These are phyloP conservation scores for Eupithecia centaureata DNA, from an alignment of 2,888 invertebrate genomes.

Conservation along the genomic window DNA sequence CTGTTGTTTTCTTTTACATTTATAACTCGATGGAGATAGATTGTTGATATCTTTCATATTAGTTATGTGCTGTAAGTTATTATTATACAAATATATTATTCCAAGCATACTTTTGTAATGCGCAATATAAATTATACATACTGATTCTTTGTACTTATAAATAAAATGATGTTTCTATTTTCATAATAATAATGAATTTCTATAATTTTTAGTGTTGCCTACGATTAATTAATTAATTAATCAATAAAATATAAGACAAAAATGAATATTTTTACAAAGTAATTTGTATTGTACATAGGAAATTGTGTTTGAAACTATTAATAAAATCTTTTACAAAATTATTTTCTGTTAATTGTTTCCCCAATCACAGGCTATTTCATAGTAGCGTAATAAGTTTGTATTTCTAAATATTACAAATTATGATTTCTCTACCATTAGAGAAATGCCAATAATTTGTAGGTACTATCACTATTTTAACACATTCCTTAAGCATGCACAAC, in stretches of 20 bases:
- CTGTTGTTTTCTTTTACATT: slow-evolving; percentile 55
- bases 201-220: slow-evolving; percentile 79
- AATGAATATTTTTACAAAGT: slow-evolving; percentile 84
- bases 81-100: slow-evolving; percentile 53
- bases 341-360: background rate
- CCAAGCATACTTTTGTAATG: slow-evolving; percentile 60
- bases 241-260: slow-evolving; percentile 81
- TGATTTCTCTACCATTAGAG: too few relatives aligned
- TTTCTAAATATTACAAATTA: too few relatives aligned
- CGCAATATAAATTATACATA: slow-evolving; percentile 60
- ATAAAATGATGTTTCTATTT: slow-evolving; percentile 75
- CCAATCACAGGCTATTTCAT: background rate
- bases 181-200: slow-evolving; percentile 74
- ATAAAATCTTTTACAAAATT: slow-evolving; percentile 80
- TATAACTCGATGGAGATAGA: slow-evolving; percentile 60
- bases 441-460: too few relatives aligned
- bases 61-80: slow-evolving; percentile 49
- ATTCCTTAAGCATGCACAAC: too few relatives aligned
- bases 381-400: too few relatives aligned
- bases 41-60: slow-evolving; percentile 62
- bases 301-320: slow-evolving; percentile 82
- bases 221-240: slow-evolving; percentile 78
- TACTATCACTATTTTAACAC: too few relatives aligned
- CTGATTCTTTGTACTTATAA: slow-evolving; percentile 75
- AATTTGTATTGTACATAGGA: slow-evolving; percentile 84